phyloP scores from a whole-genome alignment of 2,888 invertebrate species.

The Pristionchus entomophagus region DNA sequence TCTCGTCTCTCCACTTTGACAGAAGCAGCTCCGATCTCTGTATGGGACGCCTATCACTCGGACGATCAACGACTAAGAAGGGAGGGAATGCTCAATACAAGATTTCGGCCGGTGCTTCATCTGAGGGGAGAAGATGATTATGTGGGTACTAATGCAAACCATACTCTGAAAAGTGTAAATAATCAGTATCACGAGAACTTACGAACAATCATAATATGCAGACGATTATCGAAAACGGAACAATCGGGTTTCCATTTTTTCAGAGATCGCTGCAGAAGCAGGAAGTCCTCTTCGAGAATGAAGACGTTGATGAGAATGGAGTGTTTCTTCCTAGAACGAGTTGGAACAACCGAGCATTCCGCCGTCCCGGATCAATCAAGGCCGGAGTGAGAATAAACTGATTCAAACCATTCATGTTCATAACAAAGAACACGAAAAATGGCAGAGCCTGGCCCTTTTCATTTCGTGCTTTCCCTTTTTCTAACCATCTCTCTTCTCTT shows the following conservation, averaged over 20 bases:
- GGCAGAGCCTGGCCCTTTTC: no score
- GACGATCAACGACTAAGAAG: conserved; percentile 8
- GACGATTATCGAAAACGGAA: no score
- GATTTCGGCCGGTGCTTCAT: conserved; percentile 42
- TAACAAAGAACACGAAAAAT: background rate
- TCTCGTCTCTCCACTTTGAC: background rate
- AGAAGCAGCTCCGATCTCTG: conserved; percentile 49
- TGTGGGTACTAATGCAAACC: background rate
- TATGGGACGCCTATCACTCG: conserved; percentile 43
- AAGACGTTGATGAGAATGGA: conserved; percentile 45
- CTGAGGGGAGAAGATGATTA: conserved; percentile 43
- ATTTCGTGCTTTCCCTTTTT: no score
- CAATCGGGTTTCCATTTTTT: no score
- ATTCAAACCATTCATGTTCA: background rate
- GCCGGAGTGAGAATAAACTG: conserved; percentile 30
- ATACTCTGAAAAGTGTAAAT: no score
- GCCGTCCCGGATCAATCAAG: background rate
- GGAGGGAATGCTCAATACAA: conserved; percentile 25
- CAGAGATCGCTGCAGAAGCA: conserved; percentile 5
- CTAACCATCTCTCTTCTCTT: no score
- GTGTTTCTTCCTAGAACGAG: conserved; percentile 30
- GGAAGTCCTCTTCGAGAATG: conserved; percentile 14
- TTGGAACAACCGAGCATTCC: conserved; percentile 36
- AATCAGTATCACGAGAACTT: no score
- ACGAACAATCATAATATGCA: no score